Conservation (phyloP, 2,888 invertebrate genomes). For the Chloroclysta siterata region DNA sequence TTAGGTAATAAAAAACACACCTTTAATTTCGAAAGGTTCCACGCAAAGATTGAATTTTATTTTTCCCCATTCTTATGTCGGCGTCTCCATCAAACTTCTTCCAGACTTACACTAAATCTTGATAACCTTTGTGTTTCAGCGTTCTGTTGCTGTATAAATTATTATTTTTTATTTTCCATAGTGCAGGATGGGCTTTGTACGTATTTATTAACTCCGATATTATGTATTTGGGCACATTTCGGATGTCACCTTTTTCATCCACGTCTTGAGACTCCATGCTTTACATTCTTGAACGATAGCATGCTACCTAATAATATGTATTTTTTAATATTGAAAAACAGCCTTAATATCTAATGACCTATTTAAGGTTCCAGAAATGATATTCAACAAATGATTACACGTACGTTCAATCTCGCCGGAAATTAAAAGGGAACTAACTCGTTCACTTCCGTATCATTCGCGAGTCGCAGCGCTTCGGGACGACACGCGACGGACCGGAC, state of each 20-base stretch:
- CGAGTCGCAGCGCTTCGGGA: too few relatives aligned
- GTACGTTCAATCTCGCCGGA: too few relatives aligned
- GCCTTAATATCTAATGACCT: too few relatives aligned
- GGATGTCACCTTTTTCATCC: conserved; percentile 3
- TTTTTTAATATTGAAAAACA: too few relatives aligned
- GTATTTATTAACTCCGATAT: conserved; percentile 6
- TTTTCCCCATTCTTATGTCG: conserved; percentile 14
- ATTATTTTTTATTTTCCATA: conserved; percentile 19
- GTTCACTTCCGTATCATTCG: too few relatives aligned
- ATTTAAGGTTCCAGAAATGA: too few relatives aligned
- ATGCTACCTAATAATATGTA: too few relatives aligned
- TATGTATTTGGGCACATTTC: conserved; percentile 13
- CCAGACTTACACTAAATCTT: conserved; percentile 12
- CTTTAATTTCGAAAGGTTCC: conserved; percentile 17
- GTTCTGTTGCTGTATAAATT: conserved; percentile 6
- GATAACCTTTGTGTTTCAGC: conserved; percentile 4
- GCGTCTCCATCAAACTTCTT: conserved; percentile 19
- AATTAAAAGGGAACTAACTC: too few relatives aligned
- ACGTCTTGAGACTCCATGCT: too few relatives aligned
- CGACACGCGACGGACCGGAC: too few relatives aligned
- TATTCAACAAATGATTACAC: too few relatives aligned
- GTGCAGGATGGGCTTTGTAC: conserved; percentile 17
- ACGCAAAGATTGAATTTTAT: conserved; percentile 18
- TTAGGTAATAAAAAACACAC: conserved; percentile 8
- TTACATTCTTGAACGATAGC: too few relatives aligned